These are phyloP conservation scores for Atractosteus spatula DNA, from an alignment of 2,113 vertebrate species.

Conservation along the genomic window DNA sequence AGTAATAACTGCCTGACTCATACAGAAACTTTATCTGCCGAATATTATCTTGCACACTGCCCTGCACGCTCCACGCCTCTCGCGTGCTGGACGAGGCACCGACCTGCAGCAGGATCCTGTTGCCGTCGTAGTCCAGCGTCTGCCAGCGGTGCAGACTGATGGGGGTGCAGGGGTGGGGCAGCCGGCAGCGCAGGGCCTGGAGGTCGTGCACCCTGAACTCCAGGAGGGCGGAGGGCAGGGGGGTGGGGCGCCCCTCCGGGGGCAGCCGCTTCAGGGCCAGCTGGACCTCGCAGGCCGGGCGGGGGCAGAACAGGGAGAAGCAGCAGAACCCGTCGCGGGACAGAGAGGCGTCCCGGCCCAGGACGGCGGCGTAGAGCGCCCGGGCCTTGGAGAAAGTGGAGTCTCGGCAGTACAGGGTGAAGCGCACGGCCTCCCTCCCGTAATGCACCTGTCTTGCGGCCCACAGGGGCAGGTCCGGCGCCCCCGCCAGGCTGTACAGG, in stretches of 20 bases:
- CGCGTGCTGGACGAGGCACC: too few relatives aligned
- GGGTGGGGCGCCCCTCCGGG: background rate
- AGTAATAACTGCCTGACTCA: background rate
- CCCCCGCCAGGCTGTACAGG: constrained; percentile 9
- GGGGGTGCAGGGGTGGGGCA: constrained; percentile 7
- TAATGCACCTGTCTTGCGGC: constrained; percentile 14
- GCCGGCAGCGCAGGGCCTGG: background rate
- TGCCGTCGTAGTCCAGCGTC: constrained; percentile 13
- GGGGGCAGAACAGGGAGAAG: background rate
- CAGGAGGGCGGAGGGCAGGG: background rate
- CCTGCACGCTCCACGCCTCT: too few relatives aligned
- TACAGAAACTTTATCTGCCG: too few relatives aligned
- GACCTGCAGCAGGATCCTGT: constrained; percentile 14
- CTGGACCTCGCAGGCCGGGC: constrained; percentile 6
- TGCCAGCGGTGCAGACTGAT: constrained; percentile 6
- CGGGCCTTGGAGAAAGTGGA: background rate
- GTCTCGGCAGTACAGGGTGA: constrained; percentile 10
- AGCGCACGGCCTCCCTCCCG: background rate
- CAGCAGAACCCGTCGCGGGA: constrained; percentile 5
- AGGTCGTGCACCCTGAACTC: constrained; percentile 9
- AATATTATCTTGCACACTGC: too few relatives aligned
- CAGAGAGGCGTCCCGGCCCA: background rate
- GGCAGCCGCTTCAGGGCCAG: constrained; percentile 13
- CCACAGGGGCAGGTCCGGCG: constrained; percentile 11
- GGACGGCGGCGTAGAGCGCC: background rate